Percentiles rank a stretch among this genome's conserved stretches.
phyloP scores from a whole-genome alignment of 2,113 vertebrate genomes.

The Sebastes schlegelii region DNA sequence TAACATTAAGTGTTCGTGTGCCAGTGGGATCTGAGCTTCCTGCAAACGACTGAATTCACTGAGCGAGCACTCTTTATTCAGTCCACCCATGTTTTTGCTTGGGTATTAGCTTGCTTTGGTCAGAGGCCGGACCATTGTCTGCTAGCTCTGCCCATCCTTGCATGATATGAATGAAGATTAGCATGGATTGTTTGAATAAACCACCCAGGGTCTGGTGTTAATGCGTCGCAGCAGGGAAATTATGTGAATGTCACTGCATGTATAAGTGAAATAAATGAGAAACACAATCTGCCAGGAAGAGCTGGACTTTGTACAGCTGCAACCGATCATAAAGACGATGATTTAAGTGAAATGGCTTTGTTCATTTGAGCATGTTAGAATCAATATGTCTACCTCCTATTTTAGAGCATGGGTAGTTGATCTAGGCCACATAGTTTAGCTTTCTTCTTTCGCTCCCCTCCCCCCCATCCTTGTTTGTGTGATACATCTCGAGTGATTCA shows the following conservation, averaged over 20 bases:
- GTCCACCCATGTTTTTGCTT: constrained; percentile 62
- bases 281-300: constrained; percentile 33
- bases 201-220: constrained; percentile 59
- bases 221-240: constrained; percentile 68
- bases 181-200: constrained; percentile 68
- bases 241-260: constrained; percentile 76
- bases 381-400: constrained; percentile 50
- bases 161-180: constrained; percentile 80
- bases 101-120: constrained; percentile 72
- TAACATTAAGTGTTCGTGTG: constrained; percentile 31
- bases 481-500: constrained; percentile 65
- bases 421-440: constrained; percentile 25
- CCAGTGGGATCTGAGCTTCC: constrained; percentile 35
- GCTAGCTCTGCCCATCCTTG: constrained; percentile 64
- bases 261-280: constrained; percentile 73
- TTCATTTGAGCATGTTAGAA: constrained; percentile 62
- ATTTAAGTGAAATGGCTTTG: constrained; percentile 63
- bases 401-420: constrained; percentile 33
- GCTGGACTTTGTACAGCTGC: constrained; percentile 21
- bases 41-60: constrained; percentile 59
- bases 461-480: constrained; percentile 25
- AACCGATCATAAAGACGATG: constrained; percentile 44
- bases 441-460: constrained; percentile 4
- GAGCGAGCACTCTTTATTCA: constrained; percentile 66
- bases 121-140: constrained; percentile 70